Percentiles rank a stretch among this genome's conserved stretches.
Conservation (phyloP, 2,888 invertebrate genomes). For the Phyllotreta cruciferae region DNA sequence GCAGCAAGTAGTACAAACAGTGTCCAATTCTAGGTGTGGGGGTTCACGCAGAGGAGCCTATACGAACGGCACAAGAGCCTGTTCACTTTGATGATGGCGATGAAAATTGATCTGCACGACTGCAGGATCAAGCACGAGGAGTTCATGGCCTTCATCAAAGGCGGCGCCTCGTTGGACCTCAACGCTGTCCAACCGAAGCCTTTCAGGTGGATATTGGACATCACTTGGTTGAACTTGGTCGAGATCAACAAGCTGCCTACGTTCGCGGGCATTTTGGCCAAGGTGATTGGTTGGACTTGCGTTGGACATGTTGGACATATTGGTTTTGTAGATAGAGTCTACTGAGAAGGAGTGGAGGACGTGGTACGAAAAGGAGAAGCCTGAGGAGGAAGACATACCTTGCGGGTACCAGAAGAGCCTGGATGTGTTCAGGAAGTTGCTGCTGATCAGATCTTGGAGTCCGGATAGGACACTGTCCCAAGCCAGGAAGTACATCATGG, state of each 20-base stretch:
- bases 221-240: conserved; percentile 95
- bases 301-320: not conserved
- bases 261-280: conserved; percentile 80
- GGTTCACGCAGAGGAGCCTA: conserved; percentile 88
- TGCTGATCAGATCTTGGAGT: conserved; percentile 93
- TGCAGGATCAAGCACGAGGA: conserved; percentile 85
- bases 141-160: conserved; percentile 95
- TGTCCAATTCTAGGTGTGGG: conserved; percentile 71
- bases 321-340: conserved; percentile 70
- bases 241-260: conserved; percentile 86
- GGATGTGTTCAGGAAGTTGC: conserved; percentile 85
- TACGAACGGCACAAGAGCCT: conserved; percentile 93
- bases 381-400: conserved; percentile 90
- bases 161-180: conserved; percentile 91
- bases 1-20: conserved; percentile 3
- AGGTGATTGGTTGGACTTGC: conserved; percentile 61
- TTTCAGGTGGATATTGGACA: conserved; percentile 93
- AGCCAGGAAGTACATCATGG: conserved; percentile 88
- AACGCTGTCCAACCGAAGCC: conserved; percentile 94
- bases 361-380: conserved; percentile 93
- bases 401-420: conserved; percentile 86
- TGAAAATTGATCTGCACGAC: conserved; percentile 91
- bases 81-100: conserved; percentile 92
- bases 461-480: conserved; percentile 94
- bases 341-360: conserved; percentile 88